These are phyloP conservation scores for Nanorana parkeri DNA, from an alignment of 2,113 vertebrate species.

Conservation along the genomic window DNA sequence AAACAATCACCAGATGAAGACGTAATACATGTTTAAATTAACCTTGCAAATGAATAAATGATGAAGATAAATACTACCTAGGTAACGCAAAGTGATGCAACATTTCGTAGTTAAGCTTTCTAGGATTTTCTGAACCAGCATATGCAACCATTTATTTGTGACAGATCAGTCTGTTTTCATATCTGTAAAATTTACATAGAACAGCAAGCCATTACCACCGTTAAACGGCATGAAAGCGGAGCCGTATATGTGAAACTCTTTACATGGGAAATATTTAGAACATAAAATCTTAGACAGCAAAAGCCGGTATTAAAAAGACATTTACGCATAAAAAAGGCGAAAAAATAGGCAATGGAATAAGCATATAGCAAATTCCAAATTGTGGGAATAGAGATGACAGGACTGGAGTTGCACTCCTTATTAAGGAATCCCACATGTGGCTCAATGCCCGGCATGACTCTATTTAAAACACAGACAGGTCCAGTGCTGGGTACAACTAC, in stretches of 20 bases:
- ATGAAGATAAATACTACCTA: background rate
- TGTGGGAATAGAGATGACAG: background rate
- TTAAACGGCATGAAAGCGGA: too few relatives aligned
- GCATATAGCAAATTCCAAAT: background rate
- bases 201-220: too few relatives aligned
- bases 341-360: background rate
- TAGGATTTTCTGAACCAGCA: background rate
- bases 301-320: too few relatives aligned
- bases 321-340: background rate
- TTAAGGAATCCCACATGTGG: slow-evolving; percentile 28
- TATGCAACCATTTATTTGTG: background rate
- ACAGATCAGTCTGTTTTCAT: background rate
- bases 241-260: background rate
- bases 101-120: background rate
- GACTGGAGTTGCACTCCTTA: slow-evolving; percentile 27
- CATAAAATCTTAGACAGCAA: too few relatives aligned
- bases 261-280: background rate
- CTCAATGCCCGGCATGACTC: slow-evolving; percentile 6
- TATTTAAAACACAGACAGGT: slow-evolving; percentile 24
- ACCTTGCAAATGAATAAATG: too few relatives aligned
- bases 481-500: background rate
- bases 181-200: background rate
- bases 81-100: background rate
- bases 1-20: too few relatives aligned
- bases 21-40: too few relatives aligned